Conservation (phyloP, 2,888 invertebrate species). For the Pollenia angustigena region DNA sequence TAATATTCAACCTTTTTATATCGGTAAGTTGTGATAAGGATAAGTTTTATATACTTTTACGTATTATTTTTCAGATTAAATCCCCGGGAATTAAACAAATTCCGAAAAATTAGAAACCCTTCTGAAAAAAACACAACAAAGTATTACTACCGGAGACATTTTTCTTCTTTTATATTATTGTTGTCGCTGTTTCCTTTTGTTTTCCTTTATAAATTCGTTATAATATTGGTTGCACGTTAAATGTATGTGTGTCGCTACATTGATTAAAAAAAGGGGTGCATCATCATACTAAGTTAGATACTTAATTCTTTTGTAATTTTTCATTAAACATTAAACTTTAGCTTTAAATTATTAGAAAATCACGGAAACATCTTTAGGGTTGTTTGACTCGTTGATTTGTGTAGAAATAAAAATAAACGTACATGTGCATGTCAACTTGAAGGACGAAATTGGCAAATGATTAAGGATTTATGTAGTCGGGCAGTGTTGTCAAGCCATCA, state of each 20-base stretch:
- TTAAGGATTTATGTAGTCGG: constrained; percentile 15
- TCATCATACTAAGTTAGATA: constrained; percentile 65
- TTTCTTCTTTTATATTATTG: background rate
- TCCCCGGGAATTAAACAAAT: no score
- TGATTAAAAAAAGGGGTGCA: constrained; percentile 74
- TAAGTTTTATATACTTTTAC: no score
- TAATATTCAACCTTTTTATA: no score
- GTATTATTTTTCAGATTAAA: no score
- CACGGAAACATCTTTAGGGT: constrained; percentile 61
- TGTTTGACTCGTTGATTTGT: constrained; percentile 46
- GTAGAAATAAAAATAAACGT: constrained; percentile 3
- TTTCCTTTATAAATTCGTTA: constrained; percentile 67
- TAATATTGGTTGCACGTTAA: constrained; percentile 39
- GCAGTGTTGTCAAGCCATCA: constrained; percentile 9
- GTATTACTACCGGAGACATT: constrained; percentile 44
- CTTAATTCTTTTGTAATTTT: constrained; percentile 78
- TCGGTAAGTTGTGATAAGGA: no score
- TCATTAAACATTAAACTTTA: constrained; percentile 73
- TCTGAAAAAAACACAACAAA: constrained; percentile 55
- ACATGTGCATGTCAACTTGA: constrained; percentile 37
- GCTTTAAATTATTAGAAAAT: constrained; percentile 41
- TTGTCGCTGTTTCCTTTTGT: constrained; percentile 60
- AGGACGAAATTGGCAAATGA: constrained; percentile 40
- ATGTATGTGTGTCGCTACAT: constrained; percentile 15
- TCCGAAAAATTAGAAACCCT: no score